Evolutionary conservation across 2,797 vertebrate species (phyloP).

Genomic region (Periophthalmus magnuspinnatus): DNA sequence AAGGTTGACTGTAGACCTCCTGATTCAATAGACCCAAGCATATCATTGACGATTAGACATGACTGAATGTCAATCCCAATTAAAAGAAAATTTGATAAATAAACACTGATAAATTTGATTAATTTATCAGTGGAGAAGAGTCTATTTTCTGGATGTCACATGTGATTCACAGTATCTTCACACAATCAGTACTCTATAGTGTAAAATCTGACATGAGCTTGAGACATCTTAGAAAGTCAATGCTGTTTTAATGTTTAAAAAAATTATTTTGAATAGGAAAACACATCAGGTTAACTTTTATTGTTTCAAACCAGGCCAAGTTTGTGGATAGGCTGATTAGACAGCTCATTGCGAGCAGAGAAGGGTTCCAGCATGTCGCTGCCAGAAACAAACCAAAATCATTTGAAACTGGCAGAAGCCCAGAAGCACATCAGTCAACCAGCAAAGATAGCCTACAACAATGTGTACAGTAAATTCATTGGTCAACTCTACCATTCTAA

Average conservation of each 20-base stretch:
- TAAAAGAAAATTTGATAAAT: too few species aligned
- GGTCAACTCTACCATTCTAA: background rate
- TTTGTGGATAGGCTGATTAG: background rate
- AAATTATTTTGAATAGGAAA: background rate
- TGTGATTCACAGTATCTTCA: constrained; percentile 34
- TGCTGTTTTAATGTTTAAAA: background rate
- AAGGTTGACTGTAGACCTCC: too few species aligned
- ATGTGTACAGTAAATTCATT: too few species aligned
- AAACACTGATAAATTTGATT: too few species aligned
- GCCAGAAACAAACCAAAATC: background rate
- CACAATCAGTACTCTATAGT: constrained; percentile 24
- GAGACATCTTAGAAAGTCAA: background rate
- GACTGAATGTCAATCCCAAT: too few species aligned
- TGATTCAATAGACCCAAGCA: too few species aligned
- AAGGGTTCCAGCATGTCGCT: background rate
- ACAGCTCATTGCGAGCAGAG: background rate
- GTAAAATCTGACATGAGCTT: constrained; percentile 16
- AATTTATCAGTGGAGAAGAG: background rate
- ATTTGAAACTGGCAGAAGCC: background rate
- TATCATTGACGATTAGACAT: too few species aligned
- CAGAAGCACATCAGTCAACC: too few species aligned
- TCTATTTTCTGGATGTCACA: constrained; percentile 38
- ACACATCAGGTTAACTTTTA: background rate
- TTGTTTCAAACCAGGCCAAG: background rate
- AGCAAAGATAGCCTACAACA: too few species aligned